These are phyloP conservation scores for Spizaetus ornatus DNA, from an alignment of 2,113 vertebrate species.

Conservation along the genomic window DNA sequence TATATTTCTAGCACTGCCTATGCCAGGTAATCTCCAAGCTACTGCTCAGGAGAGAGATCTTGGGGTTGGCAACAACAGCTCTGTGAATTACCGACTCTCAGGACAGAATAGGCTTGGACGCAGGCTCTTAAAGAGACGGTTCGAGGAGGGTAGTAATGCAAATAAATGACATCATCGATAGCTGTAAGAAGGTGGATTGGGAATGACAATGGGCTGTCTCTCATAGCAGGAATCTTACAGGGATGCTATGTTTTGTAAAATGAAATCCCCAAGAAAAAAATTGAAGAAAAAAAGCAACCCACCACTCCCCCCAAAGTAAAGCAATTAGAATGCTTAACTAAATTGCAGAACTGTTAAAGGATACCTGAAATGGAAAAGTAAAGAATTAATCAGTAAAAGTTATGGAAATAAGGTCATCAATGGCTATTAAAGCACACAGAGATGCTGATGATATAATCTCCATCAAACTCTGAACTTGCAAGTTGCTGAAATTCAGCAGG, in stretches of 20 bases:
- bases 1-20: neutral
- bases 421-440: neutral
- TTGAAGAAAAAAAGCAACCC: fast-evolving
- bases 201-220: fast-evolving
- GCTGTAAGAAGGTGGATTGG: neutral
- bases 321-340: fast-evolving
- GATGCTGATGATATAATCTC: neutral
- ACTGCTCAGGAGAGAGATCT: neutral
- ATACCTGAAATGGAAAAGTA: too few species aligned
- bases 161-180: too few species aligned
- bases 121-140: neutral
- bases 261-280: neutral
- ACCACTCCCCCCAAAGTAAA: neutral
- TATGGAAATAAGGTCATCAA: neutral
- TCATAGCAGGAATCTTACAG: neutral
- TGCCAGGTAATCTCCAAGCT: neutral
- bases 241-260: neutral
- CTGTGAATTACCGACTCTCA: neutral
- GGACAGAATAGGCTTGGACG: neutral
- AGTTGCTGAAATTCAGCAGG: neutral
- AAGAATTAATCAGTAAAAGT: neutral
- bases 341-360: neutral
- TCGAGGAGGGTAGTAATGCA: neutral
- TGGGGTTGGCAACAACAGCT: neutral
- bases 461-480: fast-evolving